These are phyloP conservation scores for Metridium senile DNA, from an alignment of 92 coral and sea anemone genomes.

Conservation along the genomic window DNA sequence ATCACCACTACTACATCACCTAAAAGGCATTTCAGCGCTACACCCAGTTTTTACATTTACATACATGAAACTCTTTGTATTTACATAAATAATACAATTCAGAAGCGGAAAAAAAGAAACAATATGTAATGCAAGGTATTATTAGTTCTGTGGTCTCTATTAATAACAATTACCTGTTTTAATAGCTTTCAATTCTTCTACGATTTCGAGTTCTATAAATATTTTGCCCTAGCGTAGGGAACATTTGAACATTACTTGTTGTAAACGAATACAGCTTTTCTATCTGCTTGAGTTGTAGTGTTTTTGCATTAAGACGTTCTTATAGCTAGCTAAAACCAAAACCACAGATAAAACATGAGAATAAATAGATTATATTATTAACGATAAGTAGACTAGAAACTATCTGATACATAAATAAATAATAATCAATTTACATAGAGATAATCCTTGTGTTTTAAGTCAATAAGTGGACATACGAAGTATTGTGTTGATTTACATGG, in stretches of 20 bases:
- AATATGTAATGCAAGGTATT: background rate
- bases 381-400: background rate
- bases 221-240: too few relatives aligned
- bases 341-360: background rate
- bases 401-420: background rate
- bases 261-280: too few relatives aligned
- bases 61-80: too few relatives aligned
- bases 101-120: background rate
- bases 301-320: too few relatives aligned
- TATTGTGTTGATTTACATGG: background rate
- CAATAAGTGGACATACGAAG: background rate
- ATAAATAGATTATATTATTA: too few relatives aligned
- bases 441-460: background rate
- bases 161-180: too few relatives aligned
- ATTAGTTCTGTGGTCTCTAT: background rate
- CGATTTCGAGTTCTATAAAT: too few relatives aligned
- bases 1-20: background rate
- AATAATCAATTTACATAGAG: background rate
- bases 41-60: background rate
- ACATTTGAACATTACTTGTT: too few relatives aligned
- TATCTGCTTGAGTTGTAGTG: too few relatives aligned
- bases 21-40: background rate
- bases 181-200: too few relatives aligned
- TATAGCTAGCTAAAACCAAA: too few relatives aligned
- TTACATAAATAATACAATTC: background rate